Evolutionary conservation across 1,140 invertebrate genomes (phyloP).

Genomic region (Augochlora pura): DNA sequence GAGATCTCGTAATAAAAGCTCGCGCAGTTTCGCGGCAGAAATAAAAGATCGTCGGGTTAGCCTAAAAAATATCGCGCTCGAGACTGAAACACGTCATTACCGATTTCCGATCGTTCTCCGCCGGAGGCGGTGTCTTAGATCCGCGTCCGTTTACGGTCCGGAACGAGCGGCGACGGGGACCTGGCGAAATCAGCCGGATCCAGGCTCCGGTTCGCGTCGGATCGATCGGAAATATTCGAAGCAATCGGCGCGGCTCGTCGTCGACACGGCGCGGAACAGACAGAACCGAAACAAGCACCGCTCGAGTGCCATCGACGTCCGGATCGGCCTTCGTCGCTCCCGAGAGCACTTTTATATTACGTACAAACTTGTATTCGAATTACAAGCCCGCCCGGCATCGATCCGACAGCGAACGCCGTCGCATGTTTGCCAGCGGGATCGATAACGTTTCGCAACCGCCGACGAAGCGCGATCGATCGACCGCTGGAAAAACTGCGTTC

Average conservation of each 20-base stretch:
- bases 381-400: neutral
- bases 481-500: neutral
- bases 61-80: no score
- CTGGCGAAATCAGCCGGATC: no score
- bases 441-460: neutral
- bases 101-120: no score
- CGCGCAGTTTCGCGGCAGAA: no score
- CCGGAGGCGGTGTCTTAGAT: no score
- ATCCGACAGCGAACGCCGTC: neutral
- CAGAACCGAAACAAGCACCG: conserved; percentile 1
- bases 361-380: conserved; percentile 22
- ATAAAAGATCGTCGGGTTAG: no score
- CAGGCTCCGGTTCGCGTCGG: neutral
- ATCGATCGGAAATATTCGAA: neutral
- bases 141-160: no score
- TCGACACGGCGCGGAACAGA: neutral
- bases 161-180: no score
- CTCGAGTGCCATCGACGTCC: conserved; percentile 14
- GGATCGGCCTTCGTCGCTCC: conserved; percentile 7
- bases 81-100: no score
- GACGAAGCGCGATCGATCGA: no score
- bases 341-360: neutral
- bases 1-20: no score
- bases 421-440: neutral
- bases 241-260: neutral